Percentiles rank a stretch among this genome's conserved stretches.
These are phyloP conservation scores for Odocoileus virginianus DNA, from an alignment of 2,113 vertebrate genomes.

Conservation along the genomic window DNA sequence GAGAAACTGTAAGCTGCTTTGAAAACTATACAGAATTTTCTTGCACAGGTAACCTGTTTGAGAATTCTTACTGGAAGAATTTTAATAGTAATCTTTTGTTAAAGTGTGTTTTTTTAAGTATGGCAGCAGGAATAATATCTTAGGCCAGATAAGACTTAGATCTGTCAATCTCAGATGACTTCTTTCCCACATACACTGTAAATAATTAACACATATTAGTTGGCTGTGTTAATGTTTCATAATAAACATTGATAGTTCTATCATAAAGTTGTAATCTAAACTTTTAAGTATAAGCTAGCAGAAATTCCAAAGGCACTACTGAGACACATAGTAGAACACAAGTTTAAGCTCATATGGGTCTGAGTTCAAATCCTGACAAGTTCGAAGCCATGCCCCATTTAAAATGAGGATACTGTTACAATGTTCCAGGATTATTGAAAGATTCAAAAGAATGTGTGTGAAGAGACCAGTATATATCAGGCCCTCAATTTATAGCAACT, in stretches of 20 bases:
- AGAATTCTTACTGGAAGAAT: neutral
- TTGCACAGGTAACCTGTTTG: neutral
- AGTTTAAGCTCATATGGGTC: neutral
- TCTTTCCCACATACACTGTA: slow-evolving; percentile 48
- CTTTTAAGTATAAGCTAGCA: neutral
- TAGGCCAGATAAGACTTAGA: neutral
- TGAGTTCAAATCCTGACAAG: neutral
- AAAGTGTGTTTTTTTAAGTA: neutral
- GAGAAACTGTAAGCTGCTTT: slow-evolving; percentile 18
- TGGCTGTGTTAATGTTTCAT: slow-evolving; percentile 33
- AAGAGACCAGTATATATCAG: neutral
- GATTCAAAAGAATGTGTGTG: neutral
- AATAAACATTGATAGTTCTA: neutral
- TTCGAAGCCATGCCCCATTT: neutral
- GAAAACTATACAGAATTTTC: slow-evolving; percentile 2
- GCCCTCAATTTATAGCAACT: neutral
- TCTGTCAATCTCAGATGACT: slow-evolving; percentile 38
- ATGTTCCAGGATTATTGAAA: neutral
- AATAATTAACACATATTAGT: slow-evolving; percentile 53
- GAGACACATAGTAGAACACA: neutral
- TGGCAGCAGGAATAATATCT: neutral
- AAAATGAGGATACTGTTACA: neutral
- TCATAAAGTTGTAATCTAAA: neutral
- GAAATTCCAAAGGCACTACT: neutral
- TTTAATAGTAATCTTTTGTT: slow-evolving; percentile 34